Evolutionary conservation across 2,113 vertebrate species (phyloP).

Genomic region (Felis catus): F.catus_Fca126_mat1.0 CM031415.1:191120501-191121000

Average conservation of each 20-base stretch:
- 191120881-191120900: not conserved
- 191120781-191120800: not conserved
- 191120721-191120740: not conserved
- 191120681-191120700: not conserved
- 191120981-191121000: not conserved
- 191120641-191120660: not conserved
- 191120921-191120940: not conserved
- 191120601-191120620: not conserved
- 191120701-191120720: not conserved
- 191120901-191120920: not conserved
- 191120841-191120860: not conserved
- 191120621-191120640: slow-evolving; percentile 2
- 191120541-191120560: not conserved
- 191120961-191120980: not conserved
- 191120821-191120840: not conserved
- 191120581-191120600: not conserved
- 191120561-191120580: not conserved
- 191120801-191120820: not conserved
- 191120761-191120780: not conserved
- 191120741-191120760: not conserved
- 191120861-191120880: not conserved
- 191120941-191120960: not conserved
- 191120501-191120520: not conserved
- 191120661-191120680: slow-evolving; percentile 31
- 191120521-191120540: not conserved